Evolutionary conservation across 2,888 invertebrate genomes (phyloP).

Genomic region (Endotricha flammealis): DNA sequence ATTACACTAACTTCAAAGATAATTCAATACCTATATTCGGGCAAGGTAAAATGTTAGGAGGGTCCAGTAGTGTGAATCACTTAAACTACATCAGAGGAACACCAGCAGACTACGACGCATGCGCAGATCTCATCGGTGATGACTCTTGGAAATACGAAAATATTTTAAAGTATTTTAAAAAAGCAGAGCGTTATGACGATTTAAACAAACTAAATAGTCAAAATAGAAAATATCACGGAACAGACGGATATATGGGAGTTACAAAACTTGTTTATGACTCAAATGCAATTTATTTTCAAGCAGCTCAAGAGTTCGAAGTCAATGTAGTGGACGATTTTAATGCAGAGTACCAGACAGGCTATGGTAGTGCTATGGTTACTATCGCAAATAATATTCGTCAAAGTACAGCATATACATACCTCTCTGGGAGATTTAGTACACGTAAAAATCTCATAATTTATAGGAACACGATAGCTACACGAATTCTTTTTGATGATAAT

Average conservation of each 20-base stretch:
- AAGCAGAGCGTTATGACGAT: slow-evolving; percentile 8
- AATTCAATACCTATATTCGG: no score
- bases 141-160: slow-evolving; percentile 5
- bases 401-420: slow-evolving; percentile 32
- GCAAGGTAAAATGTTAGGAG: background rate
- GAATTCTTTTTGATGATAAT: slow-evolving; percentile 26
- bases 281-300: slow-evolving; percentile 23
- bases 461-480: slow-evolving; percentile 22
- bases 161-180: slow-evolving; percentile 10
- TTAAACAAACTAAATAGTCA: background rate
- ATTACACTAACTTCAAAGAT: background rate
- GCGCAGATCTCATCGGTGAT: slow-evolving; percentile 7
- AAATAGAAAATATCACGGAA: slow-evolving; percentile 22
- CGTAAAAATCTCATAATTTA: slow-evolving; percentile 74
- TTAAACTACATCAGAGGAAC: background rate
- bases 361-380: slow-evolving; percentile 29
- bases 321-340: slow-evolving; percentile 34
- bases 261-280: background rate
- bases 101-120: slow-evolving; percentile 4
- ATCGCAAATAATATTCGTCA: slow-evolving; percentile 33
- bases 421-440: slow-evolving; percentile 16
- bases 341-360: slow-evolving; percentile 35
- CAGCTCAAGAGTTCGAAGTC: slow-evolving; percentile 39
- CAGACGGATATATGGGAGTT: slow-evolving; percentile 1
- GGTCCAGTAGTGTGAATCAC: background rate